Percentiles rank a stretch among this genome's conserved stretches.
Conservation (phyloP, 2,797 vertebrate species). For the Toxotes lorentzi region DNA sequence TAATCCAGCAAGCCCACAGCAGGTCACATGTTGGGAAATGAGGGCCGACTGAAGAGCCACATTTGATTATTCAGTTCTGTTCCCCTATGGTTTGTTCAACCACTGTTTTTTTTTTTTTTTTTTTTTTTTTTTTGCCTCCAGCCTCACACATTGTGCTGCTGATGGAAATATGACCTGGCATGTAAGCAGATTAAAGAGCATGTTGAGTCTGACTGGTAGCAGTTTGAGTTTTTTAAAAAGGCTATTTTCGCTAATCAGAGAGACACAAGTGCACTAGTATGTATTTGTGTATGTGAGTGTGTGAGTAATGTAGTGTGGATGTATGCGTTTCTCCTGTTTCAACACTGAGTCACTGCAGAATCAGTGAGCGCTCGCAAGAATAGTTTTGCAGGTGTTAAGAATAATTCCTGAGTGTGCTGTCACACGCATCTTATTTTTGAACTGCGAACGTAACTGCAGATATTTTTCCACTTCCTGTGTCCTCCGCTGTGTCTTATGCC, state of each 20-base stretch:
- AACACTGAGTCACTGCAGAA: constrained; percentile 18
- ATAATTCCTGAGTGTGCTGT: constrained; percentile 18
- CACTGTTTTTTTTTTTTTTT: constrained; percentile 66
- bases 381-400: constrained; percentile 17
- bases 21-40: constrained; percentile 59
- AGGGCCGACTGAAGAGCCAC: constrained; percentile 32
- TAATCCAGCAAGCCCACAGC: constrained; percentile 58
- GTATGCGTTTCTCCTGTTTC: constrained; percentile 10
- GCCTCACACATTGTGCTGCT: constrained; percentile 44
- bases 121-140: constrained; percentile 67
- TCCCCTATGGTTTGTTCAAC: constrained; percentile 68
- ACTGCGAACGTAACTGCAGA: neutral
- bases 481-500: neutral
- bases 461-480: constrained; percentile 20
- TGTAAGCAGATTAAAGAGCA: constrained; percentile 47
- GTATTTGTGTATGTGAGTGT: neutral
- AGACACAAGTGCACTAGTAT: neutral
- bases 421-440: constrained; percentile 14
- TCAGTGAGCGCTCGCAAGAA: constrained; percentile 8
- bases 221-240: constrained; percentile 36
- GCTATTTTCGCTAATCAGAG: constrained; percentile 40
- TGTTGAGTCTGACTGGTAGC: constrained; percentile 21
- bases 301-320: neutral
- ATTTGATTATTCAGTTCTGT: constrained; percentile 55
- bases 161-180: constrained; percentile 33